Evolutionary conservation across 2,797 vertebrate species (phyloP).

Genomic region (Melanotaenia trifasciata): DNA sequence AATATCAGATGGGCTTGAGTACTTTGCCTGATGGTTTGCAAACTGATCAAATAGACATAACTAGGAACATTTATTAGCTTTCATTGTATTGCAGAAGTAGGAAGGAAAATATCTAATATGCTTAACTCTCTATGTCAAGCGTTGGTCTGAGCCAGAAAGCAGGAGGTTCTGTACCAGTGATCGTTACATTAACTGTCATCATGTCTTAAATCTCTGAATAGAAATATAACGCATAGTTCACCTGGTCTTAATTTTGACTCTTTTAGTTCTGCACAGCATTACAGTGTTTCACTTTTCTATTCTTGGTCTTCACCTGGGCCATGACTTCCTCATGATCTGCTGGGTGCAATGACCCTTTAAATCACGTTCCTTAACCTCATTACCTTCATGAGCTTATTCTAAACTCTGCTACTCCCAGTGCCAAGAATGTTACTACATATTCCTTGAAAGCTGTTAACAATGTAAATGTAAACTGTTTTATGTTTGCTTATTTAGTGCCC

Average conservation of each 20-base stretch:
- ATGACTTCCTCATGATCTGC: conserved; percentile 8
- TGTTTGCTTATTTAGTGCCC: neutral
- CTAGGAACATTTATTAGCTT: too few species aligned
- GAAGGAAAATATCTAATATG: too few species aligned
- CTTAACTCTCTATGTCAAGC: too few species aligned
- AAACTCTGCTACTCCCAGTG: conserved; percentile 82
- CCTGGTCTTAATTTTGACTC: too few species aligned
- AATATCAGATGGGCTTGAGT: too few species aligned
- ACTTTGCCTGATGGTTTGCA: too few species aligned
- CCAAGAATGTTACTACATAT: conserved; percentile 85
- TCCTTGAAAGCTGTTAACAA: conserved; percentile 70
- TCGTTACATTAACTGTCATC: neutral
- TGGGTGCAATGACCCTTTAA: conserved; percentile 87
- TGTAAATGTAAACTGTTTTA: neutral
- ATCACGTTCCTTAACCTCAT: conserved; percentile 91
- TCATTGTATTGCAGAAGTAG: too few species aligned
- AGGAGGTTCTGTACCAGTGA: neutral
- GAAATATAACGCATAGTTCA: neutral
- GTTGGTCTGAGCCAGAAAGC: neutral
- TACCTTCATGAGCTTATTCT: conserved; percentile 90
- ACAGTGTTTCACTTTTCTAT: conserved; percentile 1
- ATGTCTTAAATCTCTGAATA: neutral
- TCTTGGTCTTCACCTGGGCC: neutral
- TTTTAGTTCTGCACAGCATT: neutral
- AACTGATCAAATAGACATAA: too few species aligned